Base-by-base conservation (phyloP, 2,113 vertebrate genomes). In the Arothron firmamentum region DNA sequence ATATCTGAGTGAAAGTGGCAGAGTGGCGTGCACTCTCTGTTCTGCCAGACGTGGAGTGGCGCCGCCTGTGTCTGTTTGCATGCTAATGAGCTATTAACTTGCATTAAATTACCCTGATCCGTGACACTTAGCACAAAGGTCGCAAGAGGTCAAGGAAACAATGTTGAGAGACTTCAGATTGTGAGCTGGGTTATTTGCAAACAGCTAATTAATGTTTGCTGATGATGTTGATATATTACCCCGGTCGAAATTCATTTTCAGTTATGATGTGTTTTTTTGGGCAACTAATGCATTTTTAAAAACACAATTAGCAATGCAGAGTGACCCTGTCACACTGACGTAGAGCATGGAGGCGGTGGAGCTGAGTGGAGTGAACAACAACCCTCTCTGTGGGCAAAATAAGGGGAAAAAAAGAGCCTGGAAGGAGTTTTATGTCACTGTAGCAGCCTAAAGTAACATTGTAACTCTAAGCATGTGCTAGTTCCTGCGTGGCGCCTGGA, bases 21-120 rank as follows among this genome's bases (percentile, higher is more conserved):
- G 62, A 63, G 65, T 61, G 70, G 77, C 72, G 81, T 62, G 63
- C 72, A 71, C 77, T 81, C 86, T 80, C 71, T 73, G 73, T 85
- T 87, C 73, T 87, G 80, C 83, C 82, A 65, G 77, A 82, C 74
- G 78, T 68, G 75, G 78, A 75, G 77, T 62, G 53, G 69, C 73
- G 67, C 65, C 55, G 62, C 31, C 72, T 6, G 55, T 68, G 70
- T 74, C 75, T 77, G 74, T 72, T 81, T 77, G 83, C 75, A 80
- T 80, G 52, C 79, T 88, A 90, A 88, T 87, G 84, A 89, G 78
- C 75, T 65, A 78, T 83, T 80, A 81, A 70, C 43, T 69, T 58
- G 74, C 78, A 89, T 88, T 77, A 76, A 80, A 83, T 85, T 67
- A 88, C 65, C 78, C 54, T 50, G 48, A 69, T 70, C 74, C 25